Percentiles rank a stretch among this genome's conserved stretches.
phyloP scores from a whole-genome alignment of 1,140 invertebrate species.

The Schlechtendalia chinensis region DNA sequence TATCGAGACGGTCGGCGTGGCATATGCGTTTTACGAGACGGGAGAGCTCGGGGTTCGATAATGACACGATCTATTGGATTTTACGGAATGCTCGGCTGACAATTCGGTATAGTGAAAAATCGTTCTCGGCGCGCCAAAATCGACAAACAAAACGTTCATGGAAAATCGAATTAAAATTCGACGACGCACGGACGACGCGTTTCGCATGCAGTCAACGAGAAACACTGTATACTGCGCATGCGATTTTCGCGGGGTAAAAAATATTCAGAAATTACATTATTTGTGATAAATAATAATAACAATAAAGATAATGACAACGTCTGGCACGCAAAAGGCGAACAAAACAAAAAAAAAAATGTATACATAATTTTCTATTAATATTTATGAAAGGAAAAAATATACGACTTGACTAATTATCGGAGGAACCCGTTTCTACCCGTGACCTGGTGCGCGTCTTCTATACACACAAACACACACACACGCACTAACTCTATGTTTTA shows the following conservation, averaged over 20 bases:
- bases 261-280: too few species aligned
- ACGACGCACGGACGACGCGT: not conserved
- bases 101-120: not conserved
- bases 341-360: not conserved
- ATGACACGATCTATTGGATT: not conserved
- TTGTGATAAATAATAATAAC: not conserved
- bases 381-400: conserved; percentile 16
- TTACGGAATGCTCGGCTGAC: not conserved
- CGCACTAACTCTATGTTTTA: not conserved
- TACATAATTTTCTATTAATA: conserved; percentile 33
- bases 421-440: conserved; percentile 10
- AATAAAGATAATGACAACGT: not conserved
- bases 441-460: not conserved
- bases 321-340: not conserved
- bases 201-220: too few species aligned
- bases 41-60: not conserved
- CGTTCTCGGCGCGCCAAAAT: too few species aligned
- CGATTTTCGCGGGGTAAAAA: not conserved
- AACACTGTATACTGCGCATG: too few species aligned
- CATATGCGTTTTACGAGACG: too few species aligned
- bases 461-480: too few species aligned
- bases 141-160: too few species aligned
- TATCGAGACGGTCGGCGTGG: not conserved
- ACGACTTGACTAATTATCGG: conserved; percentile 4
- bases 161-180: not conserved